Conservation (phyloP, 2,113 vertebrate genomes). For the Onychorhynchus coronatus region DNA sequence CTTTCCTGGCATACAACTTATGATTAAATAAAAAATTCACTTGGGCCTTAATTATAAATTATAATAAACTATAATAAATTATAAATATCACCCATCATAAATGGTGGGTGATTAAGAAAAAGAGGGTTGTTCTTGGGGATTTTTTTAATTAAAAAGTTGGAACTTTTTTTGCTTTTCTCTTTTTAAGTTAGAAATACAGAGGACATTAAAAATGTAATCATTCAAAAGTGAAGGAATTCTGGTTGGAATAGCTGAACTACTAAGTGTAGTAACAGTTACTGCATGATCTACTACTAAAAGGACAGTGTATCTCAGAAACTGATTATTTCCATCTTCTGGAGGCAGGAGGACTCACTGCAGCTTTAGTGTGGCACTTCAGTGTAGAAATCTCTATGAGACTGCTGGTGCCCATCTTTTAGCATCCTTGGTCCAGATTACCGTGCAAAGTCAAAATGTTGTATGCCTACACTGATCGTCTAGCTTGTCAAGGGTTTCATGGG, state of each 20-base stretch:
- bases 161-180: not conserved
- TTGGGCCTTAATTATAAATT: not conserved
- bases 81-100: not conserved
- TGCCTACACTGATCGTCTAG: not conserved
- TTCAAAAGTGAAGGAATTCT: not conserved
- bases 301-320: not conserved
- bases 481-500: not conserved
- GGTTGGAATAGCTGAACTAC: not conserved
- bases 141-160: not conserved
- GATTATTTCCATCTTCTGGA: not conserved
- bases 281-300: not conserved
- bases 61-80: not conserved
- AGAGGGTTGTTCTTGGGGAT: not conserved
- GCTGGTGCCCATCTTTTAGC: not conserved
- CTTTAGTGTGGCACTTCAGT: not conserved
- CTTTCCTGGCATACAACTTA: not conserved
- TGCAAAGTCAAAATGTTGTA: not conserved
- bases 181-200: not conserved
- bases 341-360: not conserved
- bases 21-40: not conserved
- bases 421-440: not conserved
- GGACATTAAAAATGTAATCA: not conserved
- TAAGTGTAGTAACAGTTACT: not conserved
- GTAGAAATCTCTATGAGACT: not conserved
- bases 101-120: not conserved